A percentile compares a stretch with the other conserved stretches of the same genome.
Evolutionary conservation across 2,113 vertebrate genomes (phyloP).

Genomic region (Eubucco bourcierii): DNA sequence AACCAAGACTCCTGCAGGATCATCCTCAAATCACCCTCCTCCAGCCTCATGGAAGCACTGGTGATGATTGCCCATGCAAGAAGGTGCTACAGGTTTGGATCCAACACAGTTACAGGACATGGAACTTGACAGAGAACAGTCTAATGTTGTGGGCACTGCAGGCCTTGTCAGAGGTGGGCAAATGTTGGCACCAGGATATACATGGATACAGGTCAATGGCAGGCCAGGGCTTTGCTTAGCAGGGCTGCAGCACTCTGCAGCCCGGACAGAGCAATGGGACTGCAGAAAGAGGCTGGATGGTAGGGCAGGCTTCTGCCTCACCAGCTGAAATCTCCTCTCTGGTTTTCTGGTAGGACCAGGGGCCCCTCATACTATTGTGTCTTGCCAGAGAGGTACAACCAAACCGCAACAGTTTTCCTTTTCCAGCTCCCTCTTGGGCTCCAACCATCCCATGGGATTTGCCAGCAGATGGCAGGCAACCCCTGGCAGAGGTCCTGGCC

Average conservation of each 20-base stretch:
- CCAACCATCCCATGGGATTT: not conserved
- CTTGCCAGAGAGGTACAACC: not conserved
- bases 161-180: not conserved
- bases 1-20: accelerated
- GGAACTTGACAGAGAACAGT: not conserved
- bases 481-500: not conserved
- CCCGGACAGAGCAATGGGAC: not conserved
- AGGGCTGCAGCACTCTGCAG: not conserved
- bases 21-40: not conserved
- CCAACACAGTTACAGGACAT: not conserved
- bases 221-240: not conserved
- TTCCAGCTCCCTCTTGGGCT: not conserved
- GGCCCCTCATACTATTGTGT: accelerated
- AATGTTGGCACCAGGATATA: accelerated
- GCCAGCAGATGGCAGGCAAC: slow-evolving; percentile 66
- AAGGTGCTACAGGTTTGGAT: not conserved
- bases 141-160: not conserved
- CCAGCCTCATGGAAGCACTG: not conserved
- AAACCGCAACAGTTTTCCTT: not conserved
- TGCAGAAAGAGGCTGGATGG: not conserved
- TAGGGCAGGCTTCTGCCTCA: not conserved
- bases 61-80: accelerated
- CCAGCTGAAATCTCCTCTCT: not conserved
- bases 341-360: no score
- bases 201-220: not conserved